These are phyloP conservation scores for Spodoptera picta DNA, from an alignment of 2,888 invertebrate species.

Conservation along the genomic window DNA sequence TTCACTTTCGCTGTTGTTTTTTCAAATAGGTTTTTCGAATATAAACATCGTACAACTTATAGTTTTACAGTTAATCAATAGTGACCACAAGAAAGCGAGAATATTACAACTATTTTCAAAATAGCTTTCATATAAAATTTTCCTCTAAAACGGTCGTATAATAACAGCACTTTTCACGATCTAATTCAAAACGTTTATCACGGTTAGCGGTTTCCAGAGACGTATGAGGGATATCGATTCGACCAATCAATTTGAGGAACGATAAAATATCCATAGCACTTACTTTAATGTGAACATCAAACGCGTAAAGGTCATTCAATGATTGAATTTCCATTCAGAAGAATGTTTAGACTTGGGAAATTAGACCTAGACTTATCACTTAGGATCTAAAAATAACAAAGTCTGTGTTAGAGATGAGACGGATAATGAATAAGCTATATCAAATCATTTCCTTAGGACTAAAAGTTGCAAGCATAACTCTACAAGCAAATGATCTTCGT, in stretches of 20 bases:
- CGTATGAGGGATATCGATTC: slow-evolving; percentile 23
- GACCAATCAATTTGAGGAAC: slow-evolving; percentile 41
- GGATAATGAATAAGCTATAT: too few species aligned
- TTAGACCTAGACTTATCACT: neutral
- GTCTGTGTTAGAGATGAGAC: too few species aligned
- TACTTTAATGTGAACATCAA: slow-evolving; percentile 29
- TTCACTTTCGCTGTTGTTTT: too few species aligned
- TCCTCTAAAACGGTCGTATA: too few species aligned
- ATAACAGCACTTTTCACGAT: slow-evolving; percentile 11
- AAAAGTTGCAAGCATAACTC: too few species aligned
- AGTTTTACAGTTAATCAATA: too few species aligned
- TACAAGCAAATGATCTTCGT: too few species aligned
- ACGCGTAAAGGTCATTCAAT: slow-evolving; percentile 33
- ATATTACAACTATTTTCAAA: too few species aligned
- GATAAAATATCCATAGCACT: slow-evolving; percentile 31
- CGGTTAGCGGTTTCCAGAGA: slow-evolving; percentile 4
- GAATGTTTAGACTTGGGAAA: slow-evolving; percentile 1
- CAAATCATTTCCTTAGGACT: too few species aligned
- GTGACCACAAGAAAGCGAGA: neutral
- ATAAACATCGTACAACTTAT: too few species aligned
- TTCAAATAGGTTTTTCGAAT: too few species aligned
- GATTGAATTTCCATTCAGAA: slow-evolving; percentile 33
- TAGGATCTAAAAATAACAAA: neutral
- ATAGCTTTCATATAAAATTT: too few species aligned
- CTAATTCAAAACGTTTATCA: slow-evolving; percentile 24